phyloP scores from a whole-genome alignment of 1,140 invertebrate genomes.

The Drosophila auraria region DNA sequence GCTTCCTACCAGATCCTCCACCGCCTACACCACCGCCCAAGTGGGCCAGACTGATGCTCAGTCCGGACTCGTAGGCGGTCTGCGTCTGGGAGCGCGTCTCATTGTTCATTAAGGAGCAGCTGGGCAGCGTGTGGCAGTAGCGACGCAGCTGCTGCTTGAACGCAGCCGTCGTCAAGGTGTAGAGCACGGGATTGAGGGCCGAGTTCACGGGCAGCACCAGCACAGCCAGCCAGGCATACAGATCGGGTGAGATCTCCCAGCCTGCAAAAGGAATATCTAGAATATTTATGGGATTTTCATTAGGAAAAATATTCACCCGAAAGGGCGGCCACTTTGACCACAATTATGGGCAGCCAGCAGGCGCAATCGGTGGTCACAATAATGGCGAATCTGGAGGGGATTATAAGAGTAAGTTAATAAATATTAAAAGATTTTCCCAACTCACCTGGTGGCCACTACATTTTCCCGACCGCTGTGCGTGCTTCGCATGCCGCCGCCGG shows the following conservation, averaged over 20 bases:
- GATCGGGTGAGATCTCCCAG: slow-evolving; percentile 84
- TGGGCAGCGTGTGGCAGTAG: slow-evolving; percentile 76
- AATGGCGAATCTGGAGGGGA: slow-evolving; percentile 85
- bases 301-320: slow-evolving; percentile 78
- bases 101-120: slow-evolving; percentile 71
- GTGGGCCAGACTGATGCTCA: slow-evolving; percentile 77
- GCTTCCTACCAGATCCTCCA: slow-evolving; percentile 58
- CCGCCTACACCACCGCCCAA: slow-evolving; percentile 48
- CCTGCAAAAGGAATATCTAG: slow-evolving; percentile 59
- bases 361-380: slow-evolving; percentile 88
- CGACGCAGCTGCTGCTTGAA: slow-evolving; percentile 86
- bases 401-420: neutral
- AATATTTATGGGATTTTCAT: neutral
- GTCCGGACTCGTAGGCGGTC: slow-evolving; percentile 74
- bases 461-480: slow-evolving; percentile 86
- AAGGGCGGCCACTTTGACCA: slow-evolving; percentile 87
- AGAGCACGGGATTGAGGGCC: slow-evolving; percentile 90
- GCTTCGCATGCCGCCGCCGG: slow-evolving; percentile 86
- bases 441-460: slow-evolving; percentile 84
- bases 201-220: slow-evolving; percentile 90
- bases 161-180: slow-evolving; percentile 88
- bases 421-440: neutral
- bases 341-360: slow-evolving; percentile 89
- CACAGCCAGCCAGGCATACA: slow-evolving; percentile 90
- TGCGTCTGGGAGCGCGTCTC: slow-evolving; percentile 78